Base-by-base conservation (phyloP, 2,888 invertebrate genomes). In the Anthophora plumipes region DNA sequence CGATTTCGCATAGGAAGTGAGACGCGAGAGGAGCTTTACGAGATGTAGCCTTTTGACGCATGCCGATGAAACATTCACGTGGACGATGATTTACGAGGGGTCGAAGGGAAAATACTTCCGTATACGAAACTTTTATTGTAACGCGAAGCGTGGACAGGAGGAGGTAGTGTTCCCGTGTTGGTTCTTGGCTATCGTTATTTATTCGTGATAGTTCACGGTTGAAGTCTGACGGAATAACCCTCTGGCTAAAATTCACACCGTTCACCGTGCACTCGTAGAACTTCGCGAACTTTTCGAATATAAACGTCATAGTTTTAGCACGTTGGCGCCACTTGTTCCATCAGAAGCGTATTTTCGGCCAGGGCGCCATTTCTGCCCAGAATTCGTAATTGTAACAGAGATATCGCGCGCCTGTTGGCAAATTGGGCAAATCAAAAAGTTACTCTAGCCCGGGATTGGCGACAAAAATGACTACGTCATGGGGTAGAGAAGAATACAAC, bases 1-100 rank as follows among this genome's bases (percentile, higher is more conserved):
- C 77, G 64, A 64, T 77, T 46, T 37, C 61, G 46, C 59, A 64
- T 31, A 31, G 37, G 31, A 31, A 72, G 59, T 20, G 48, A 37
- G 43, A 7, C 39, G 20, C 17, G 43, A 14, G 43, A 14, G n/a
- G 17, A 71, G 50, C 50, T 76, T 76, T 76, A 59, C 73, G 73
- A 57, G 57, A 20, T 12, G 52, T 25, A 50, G 57, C 41, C 39
- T 59, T 68, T 54, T 63, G 50, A 59, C 41, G 50, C 61, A 39
- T 2, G 37, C 20, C 39, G 37, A 63, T 43, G 37, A 12, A 64
- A 64, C 20, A 20, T 52, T 41, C 43, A 12, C 39, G 20, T 20
- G 43, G 55, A 52, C 59, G 60, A 20, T 59, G 64, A 37, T 75
- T 55, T 31, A 55, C 64, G 57, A 3, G 17, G 12, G 2, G 25